phyloP scores from a whole-genome alignment of 92 coral and sea anemone genomes.

The Isaurus tuberculatus region DNA sequence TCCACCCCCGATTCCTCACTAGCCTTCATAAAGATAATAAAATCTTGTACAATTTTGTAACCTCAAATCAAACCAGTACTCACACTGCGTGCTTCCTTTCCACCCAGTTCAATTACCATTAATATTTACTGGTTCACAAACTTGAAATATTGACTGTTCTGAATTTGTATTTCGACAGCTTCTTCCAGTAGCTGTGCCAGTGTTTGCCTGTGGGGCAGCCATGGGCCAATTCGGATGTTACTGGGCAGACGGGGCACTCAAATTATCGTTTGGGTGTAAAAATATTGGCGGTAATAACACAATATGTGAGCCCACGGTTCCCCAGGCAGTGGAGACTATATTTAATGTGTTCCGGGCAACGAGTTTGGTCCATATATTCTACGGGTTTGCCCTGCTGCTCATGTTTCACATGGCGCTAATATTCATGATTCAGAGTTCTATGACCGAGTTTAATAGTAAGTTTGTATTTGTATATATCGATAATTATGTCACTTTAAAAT shows the following conservation, averaged over 20 bases:
- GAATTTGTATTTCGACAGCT: slow-evolving; percentile 48
- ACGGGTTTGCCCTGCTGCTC: slow-evolving; percentile 84
- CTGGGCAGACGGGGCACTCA: slow-evolving; percentile 80
- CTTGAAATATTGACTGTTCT: background rate
- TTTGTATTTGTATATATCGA: background rate
- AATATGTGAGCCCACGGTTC: slow-evolving; percentile 61
- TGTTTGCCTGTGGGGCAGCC: slow-evolving; percentile 89
- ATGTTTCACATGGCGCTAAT: slow-evolving; percentile 82
- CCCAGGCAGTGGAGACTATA: slow-evolving; percentile 70
- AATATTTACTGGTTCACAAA: too few relatives aligned
- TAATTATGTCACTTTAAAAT: background rate
- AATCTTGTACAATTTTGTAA: too few relatives aligned
- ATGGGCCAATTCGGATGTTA: slow-evolving; percentile 96
- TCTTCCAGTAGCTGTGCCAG: slow-evolving; percentile 70
- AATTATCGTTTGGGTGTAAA: slow-evolving; percentile 63
- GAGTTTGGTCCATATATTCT: slow-evolving; percentile 85
- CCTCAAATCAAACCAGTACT: too few relatives aligned
- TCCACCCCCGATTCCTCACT: too few relatives aligned
- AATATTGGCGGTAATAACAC: slow-evolving; percentile 43
- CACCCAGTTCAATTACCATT: too few relatives aligned
- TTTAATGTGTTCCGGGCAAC: slow-evolving; percentile 86
- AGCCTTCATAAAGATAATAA: too few relatives aligned
- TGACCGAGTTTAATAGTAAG: slow-evolving; percentile 90
- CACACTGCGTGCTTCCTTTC: too few relatives aligned
- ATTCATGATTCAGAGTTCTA: slow-evolving; percentile 93